Base-by-base conservation (phyloP, 2,888 invertebrate genomes). In the Pardosa pseudoannulata region DNA sequence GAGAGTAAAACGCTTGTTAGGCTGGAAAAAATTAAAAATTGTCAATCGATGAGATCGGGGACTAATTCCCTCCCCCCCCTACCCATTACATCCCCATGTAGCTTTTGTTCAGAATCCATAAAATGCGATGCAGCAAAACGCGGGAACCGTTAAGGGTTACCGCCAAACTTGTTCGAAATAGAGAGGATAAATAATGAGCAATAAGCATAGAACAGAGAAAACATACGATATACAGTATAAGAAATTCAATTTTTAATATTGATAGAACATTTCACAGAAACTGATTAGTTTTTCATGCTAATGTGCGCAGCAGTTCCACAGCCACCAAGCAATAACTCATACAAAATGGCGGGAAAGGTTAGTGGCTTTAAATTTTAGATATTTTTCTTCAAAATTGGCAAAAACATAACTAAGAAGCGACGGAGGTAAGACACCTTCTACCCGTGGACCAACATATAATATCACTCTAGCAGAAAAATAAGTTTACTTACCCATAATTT, bases 301-400 rank as follows among this genome's bases (percentile, higher is more conserved):
- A 87, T 87, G 78, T 87, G 87, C 87, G 87, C 87, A 87, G 87
- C 87, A 87, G 73, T 72, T 64, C 67, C 50, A 74, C 72, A 75
- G 80, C 80, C 87, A 76, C 87, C 75, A 80, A 75, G 87, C 87
- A 76, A 81, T 81, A 87, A 87, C 87, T 87, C 81, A 87, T 82
- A 87, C 81, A 87, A 82, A 87, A 87, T 87, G 87, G 87, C 87
- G 87, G 87, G 87, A 87, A 87, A 87, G 87, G 81, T 80, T 80
- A 79, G 80, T 80, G 79, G 39, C 86, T 87, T 87, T 87, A 87
- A 87, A 87, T 87, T 87, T 87, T 80, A 76, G 80, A 87, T 87
- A 87, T 80, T 80, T 36, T 75, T 79, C 56, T 29, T 65, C 28
- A 87, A 87, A 87, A 76, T 39, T 41, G 71, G 71, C 41, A 64